Evolutionary conservation across 2,797 vertebrate species (phyloP).

Genomic region (Rhincodon typus): DNA sequence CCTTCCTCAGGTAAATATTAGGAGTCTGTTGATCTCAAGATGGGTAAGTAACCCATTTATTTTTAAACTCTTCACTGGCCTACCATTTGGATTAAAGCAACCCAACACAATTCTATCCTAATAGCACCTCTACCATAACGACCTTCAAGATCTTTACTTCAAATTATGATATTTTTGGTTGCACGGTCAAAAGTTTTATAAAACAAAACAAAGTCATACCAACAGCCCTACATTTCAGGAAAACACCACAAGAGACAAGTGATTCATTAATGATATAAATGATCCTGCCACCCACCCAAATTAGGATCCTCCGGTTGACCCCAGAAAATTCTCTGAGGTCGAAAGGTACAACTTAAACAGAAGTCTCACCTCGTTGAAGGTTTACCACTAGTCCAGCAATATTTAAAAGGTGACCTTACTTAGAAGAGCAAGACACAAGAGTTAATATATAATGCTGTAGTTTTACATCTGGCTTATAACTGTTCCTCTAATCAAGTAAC

Average conservation of each 20-base stretch:
- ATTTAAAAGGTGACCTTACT: background rate
- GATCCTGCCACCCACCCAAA: no score
- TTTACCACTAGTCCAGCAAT: background rate
- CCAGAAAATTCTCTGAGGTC: background rate
- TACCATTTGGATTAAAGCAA: background rate
- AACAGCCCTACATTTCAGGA: background rate
- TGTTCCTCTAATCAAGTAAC: background rate
- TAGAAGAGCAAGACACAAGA: no score
- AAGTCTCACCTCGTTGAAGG: background rate
- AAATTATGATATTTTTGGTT: background rate
- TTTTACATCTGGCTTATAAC: no score
- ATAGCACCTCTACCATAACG: background rate
- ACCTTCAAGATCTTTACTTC: background rate
- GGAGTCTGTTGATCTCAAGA: background rate
- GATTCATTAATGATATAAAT: conserved; percentile 2
- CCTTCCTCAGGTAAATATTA: background rate
- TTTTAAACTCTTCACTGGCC: background rate
- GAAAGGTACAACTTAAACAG: background rate
- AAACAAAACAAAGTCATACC: background rate
- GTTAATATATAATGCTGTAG: no score
- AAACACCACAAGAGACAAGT: background rate
- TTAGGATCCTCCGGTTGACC: background rate
- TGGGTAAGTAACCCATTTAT: background rate
- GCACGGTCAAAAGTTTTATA: background rate
- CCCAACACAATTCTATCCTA: background rate